Base-by-base conservation (phyloP, 2,797 vertebrate species). In the Cossypha heuglini region DNA sequence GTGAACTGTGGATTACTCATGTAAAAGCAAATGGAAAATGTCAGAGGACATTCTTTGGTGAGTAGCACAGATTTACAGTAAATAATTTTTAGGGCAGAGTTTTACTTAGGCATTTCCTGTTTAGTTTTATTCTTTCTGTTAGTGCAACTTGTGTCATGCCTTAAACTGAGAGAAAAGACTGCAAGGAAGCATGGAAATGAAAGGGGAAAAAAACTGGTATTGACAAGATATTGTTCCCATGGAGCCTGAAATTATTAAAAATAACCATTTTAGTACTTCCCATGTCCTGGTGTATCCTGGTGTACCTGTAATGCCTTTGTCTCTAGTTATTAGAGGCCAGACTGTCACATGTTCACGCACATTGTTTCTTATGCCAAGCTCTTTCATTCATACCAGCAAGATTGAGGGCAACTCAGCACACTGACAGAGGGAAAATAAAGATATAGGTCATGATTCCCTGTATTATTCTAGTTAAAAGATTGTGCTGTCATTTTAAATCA, bases 21-120 rank as follows among this genome's bases (percentile, higher is more conserved):
- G 33, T 66, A 58, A 90, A 86, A 80, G 62, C 43, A 94, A 80
- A 42, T 31, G 13, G 58, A 88, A 94, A 75, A 62, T 28, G 16
- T 13, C 54, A 71, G 68, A 87, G 64, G 46, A 80, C 28, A 63
- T 69, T 83, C 61, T 80, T 79, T 64, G 20, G 45, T 55, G 38
- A 0, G 0, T 59, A 74, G 55, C 33, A 67, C 42, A 64, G 51
- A 77, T 69, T 87, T 67, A 89, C 51, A 88, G 19, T 66, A 87
- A 91, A 61, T 78, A 9, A 45, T 40, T 71, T 88, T 76, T 48
- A 38, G 38, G 37, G 38, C 48, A 95, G 62, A 58, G 20, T 45
- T 67, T 76, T 82, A 43, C n/a, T 69, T 59, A 86, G 83, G 82
- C 84, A 96, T 95, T 95, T 96, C 78, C 72, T 92, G 69, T 89